Percentiles rank a stretch among this genome's conserved stretches.
Evolutionary conservation across 2,113 vertebrate species (phyloP).

Genomic region (Chaetodon auriga): DNA sequence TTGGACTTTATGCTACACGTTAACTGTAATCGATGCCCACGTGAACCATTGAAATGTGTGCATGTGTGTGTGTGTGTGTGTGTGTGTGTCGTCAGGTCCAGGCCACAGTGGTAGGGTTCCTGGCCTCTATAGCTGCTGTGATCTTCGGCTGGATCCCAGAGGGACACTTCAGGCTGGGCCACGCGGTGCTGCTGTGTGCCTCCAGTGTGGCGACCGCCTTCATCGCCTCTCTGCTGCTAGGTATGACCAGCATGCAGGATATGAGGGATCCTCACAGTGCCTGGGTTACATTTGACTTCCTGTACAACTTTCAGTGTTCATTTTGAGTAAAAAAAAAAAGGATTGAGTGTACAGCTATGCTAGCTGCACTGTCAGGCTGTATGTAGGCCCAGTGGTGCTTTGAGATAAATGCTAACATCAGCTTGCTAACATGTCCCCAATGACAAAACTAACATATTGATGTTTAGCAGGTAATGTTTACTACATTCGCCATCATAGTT

Average conservation of each 20-base stretch:
- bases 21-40: background rate
- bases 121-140: slow-evolving; percentile 95
- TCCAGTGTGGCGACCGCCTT: slow-evolving; percentile 98
- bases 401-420: background rate
- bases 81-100: slow-evolving; percentile 89
- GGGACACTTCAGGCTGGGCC: slow-evolving; percentile 91
- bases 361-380: background rate
- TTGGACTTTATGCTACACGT: background rate
- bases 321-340: no score
- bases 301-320: no score
- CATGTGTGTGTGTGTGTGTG: slow-evolving; percentile 36
- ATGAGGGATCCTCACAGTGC: background rate
- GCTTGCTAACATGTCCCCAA: background rate
- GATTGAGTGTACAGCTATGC: background rate
- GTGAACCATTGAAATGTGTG: slow-evolving; percentile 12
- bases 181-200: slow-evolving; percentile 95
- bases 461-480: background rate
- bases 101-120: slow-evolving; percentile 97
- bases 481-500: background rate
- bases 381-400: no score
- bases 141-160: slow-evolving; percentile 98
- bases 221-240: slow-evolving; percentile 95
- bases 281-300: no score
- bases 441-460: background rate
- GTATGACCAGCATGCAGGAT: slow-evolving; percentile 78